Percentiles rank a stretch among this genome's conserved stretches.
phyloP scores from a whole-genome alignment of 1,140 invertebrate species.

The Eupristina koningsbergeri region DNA sequence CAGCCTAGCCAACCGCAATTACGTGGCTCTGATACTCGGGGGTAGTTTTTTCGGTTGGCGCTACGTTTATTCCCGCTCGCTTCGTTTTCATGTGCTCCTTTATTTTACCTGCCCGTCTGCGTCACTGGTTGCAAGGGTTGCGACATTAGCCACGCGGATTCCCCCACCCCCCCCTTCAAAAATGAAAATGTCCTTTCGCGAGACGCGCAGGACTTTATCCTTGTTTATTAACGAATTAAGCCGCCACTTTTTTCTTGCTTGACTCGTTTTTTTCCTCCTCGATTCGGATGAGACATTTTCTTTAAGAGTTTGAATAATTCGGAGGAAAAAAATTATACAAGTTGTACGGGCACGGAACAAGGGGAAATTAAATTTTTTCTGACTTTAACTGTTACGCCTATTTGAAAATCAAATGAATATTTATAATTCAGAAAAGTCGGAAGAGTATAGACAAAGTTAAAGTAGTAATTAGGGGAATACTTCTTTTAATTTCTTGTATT shows the following conservation, averaged over 20 bases:
- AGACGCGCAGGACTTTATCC: slow-evolving; percentile 1
- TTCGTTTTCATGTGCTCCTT: background rate
- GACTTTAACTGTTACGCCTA: background rate
- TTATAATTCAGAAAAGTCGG: background rate
- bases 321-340: background rate
- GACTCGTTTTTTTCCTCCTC: background rate
- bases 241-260: background rate
- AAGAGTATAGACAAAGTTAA: background rate
- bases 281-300: slow-evolving; percentile 1
- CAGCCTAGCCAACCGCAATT: slow-evolving; percentile 67
- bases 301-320: slow-evolving; percentile 30
- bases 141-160: background rate
- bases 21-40: slow-evolving; percentile 55
- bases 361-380: background rate
- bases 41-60: slow-evolving; percentile 29
- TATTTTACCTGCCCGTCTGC: background rate
- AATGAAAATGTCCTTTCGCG: background rate
- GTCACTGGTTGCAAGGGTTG: too few relatives aligned
- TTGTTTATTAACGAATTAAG: slow-evolving; percentile 1
- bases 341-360: background rate
- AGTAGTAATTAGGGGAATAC: background rate
- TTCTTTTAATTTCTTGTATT: background rate
- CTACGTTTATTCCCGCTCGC: background rate
- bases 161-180: background rate
- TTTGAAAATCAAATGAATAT: slow-evolving; percentile 6